A percentile compares a stretch with the other conserved stretches of the same genome.
phyloP scores from a whole-genome alignment of 92 coral and sea anemone genomes.

The Paragorgia papillata region DNA sequence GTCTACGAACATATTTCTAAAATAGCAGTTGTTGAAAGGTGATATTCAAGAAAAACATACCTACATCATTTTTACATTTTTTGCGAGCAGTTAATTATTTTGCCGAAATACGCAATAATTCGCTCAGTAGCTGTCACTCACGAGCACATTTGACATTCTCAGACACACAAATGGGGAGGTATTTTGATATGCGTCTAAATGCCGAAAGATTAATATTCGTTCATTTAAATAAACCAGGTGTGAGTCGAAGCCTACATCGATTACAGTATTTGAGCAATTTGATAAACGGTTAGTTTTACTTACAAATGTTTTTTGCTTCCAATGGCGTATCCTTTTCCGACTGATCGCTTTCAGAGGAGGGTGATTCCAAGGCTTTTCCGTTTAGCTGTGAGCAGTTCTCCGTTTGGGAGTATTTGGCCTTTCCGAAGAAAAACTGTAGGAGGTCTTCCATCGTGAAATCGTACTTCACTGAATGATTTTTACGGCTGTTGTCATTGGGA shows the following conservation, averaged over 20 bases:
- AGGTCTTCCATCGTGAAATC: conserved; percentile 22
- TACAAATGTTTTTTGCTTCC: neutral
- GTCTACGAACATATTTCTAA: no score
- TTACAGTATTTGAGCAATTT: neutral
- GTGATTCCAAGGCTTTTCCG: neutral
- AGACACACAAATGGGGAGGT: conserved; percentile 3
- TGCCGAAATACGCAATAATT: no score
- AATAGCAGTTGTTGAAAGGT: no score
- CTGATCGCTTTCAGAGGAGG: neutral
- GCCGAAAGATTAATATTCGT: neutral
- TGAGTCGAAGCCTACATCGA: neutral
- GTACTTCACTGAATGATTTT: neutral
- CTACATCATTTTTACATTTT: no score
- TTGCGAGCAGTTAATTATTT: no score
- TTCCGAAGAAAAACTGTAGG: conserved; percentile 24
- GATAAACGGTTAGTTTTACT: neutral
- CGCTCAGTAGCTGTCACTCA: conserved; percentile 12
- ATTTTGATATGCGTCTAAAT: neutral
- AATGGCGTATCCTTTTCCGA: neutral
- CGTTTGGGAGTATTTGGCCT: neutral
- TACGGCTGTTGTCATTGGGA: neutral
- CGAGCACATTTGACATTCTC: neutral
- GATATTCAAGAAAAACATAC: no score
- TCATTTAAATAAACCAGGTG: neutral
- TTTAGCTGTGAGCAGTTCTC: neutral